Conservation (phyloP, 2,888 invertebrate genomes). For the Drosophila buzzatii region DNA sequence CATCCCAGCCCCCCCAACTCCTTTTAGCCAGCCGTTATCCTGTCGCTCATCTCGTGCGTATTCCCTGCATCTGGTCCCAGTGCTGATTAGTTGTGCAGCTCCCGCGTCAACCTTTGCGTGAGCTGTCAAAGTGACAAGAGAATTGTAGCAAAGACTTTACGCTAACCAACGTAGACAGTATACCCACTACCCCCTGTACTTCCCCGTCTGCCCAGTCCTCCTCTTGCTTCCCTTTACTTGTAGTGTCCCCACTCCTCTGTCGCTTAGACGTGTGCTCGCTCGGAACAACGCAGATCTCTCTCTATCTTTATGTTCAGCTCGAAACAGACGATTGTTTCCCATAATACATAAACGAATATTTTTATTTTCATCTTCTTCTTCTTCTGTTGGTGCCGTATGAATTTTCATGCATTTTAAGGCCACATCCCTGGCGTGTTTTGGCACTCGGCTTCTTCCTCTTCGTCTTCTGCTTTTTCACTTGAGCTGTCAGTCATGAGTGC, state of each 20-base stretch:
- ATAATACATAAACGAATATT: conserved; percentile 54
- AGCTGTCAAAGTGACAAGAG: conserved; percentile 77
- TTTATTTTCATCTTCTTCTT: too few relatives aligned
- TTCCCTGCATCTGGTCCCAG: conserved; percentile 32
- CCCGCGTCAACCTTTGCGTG: conserved; percentile 69
- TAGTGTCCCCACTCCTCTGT: not conserved
- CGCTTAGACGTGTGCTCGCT: conserved; percentile 42
- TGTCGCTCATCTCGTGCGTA: conserved; percentile 31
- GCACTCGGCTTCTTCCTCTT: conserved; percentile 44
- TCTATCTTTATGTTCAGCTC: conserved; percentile 16
- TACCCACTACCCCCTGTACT: not conserved
- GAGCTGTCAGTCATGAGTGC: conserved; percentile 66
- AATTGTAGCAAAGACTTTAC: conserved; percentile 64
- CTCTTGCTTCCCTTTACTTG: not conserved
- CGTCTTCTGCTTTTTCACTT: conserved; percentile 48
- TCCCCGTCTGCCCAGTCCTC: too few relatives aligned
- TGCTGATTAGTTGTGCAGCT: conserved; percentile 59
- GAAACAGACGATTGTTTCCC: conserved; percentile 71
- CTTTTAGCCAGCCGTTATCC: conserved; percentile 1
- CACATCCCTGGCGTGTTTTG: conserved; percentile 73
- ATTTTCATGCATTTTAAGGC: conserved; percentile 74
- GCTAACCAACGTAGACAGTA: conserved; percentile 67
- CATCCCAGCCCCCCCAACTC: not conserved
- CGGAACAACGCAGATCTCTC: conserved; percentile 37
- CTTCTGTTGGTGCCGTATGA: conserved; percentile 59